phyloP scores from a whole-genome alignment of 2,113 vertebrate genomes.

The Lepus americanus region DNA sequence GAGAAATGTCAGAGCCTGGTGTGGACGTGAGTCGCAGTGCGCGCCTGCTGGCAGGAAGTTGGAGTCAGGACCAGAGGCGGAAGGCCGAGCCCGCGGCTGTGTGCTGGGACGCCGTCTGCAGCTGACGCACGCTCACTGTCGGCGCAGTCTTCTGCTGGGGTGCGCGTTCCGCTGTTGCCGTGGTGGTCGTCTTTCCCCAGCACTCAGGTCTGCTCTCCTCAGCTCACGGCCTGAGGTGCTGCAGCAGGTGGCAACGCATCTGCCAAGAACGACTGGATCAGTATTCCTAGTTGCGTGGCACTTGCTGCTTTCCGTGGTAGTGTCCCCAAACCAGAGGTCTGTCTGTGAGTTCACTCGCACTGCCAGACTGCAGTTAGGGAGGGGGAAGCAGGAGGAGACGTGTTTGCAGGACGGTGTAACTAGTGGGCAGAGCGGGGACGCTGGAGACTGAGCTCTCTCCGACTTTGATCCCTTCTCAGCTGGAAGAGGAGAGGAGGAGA shows the following conservation, averaged over 20 bases:
- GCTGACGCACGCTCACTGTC: background rate
- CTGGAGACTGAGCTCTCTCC: background rate
- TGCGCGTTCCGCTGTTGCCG: background rate
- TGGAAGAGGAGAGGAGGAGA: constrained; percentile 93
- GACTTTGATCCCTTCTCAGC: constrained; percentile 82
- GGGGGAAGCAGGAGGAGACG: background rate
- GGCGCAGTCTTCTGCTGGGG: background rate
- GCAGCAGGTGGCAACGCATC: too few relatives aligned
- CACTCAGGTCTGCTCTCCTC: background rate
- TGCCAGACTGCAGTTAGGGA: background rate
- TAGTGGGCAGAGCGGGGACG: background rate
- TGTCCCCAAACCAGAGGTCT: background rate
- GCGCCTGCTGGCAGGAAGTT: background rate
- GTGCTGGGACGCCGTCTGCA: too few relatives aligned
- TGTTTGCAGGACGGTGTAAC: background rate
- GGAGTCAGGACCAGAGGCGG: background rate
- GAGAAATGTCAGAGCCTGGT: background rate
- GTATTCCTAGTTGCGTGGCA: background rate
- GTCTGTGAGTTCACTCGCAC: background rate
- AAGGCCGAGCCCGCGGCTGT: too few relatives aligned
- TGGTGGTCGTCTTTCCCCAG: background rate
- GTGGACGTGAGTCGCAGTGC: rapidly evolving
- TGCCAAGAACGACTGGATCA: background rate
- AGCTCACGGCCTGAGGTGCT: background rate
- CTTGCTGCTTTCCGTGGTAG: background rate